A percentile compares a stretch with the other conserved stretches of the same genome.
phyloP scores from a whole-genome alignment of 2,888 invertebrate genomes.

The Branchellion lobata region DNA sequence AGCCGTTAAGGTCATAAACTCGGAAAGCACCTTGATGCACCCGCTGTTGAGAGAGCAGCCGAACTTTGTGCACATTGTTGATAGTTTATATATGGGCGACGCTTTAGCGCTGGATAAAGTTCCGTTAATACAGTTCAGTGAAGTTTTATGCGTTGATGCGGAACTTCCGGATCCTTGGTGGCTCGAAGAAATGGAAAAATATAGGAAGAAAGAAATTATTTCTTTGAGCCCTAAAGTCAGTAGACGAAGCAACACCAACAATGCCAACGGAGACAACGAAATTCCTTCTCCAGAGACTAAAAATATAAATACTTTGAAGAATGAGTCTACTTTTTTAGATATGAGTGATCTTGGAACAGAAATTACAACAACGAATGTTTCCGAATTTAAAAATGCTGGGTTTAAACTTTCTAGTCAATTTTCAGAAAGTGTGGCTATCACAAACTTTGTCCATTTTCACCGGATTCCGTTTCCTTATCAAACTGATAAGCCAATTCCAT shows the following conservation, averaged over 20 bases:
- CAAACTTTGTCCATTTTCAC: not conserved
- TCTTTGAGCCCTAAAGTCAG: too few species aligned
- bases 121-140: conserved; percentile 20
- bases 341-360: too few species aligned
- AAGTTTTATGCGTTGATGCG: conserved; percentile 31
- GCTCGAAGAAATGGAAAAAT: not conserved
- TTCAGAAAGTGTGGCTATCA: not conserved
- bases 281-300: too few species aligned
- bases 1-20: conserved; percentile 4
- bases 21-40: not conserved
- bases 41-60: conserved; percentile 15
- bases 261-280: too few species aligned
- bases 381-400: too few species aligned
- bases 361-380: too few species aligned
- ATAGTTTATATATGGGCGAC: conserved; percentile 27
- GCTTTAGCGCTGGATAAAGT: conserved; percentile 17
- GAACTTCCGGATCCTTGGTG: conserved; percentile 4
- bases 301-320: too few species aligned
- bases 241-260: too few species aligned
- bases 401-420: too few species aligned
- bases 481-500: not conserved
- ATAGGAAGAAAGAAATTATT: not conserved
- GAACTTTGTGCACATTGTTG: conserved; percentile 20
- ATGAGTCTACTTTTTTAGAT: too few species aligned
- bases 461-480: not conserved